These are phyloP conservation scores for Phyllopteryx taeniolatus DNA, from an alignment of 2,113 vertebrate species.

Conservation along the genomic window DNA sequence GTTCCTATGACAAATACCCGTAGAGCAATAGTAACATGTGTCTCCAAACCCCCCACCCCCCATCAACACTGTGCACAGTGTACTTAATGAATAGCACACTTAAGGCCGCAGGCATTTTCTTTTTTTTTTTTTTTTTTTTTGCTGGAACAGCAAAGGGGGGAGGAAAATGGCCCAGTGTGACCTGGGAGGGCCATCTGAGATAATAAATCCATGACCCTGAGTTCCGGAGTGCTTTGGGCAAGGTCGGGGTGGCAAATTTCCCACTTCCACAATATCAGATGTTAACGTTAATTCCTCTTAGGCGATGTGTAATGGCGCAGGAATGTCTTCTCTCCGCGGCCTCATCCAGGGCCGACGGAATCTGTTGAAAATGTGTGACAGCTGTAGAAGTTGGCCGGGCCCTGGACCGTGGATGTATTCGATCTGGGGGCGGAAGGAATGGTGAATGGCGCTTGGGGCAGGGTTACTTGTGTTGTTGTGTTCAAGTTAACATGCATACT, in stretches of 20 bases:
- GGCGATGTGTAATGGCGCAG: slow-evolving; percentile 91
- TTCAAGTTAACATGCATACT: slow-evolving; percentile 22
- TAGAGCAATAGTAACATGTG: slow-evolving; percentile 83
- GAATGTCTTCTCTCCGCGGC: slow-evolving; percentile 89
- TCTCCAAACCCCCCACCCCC: slow-evolving; percentile 62
- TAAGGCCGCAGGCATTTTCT: slow-evolving; percentile 60
- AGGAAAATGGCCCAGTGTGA: slow-evolving; percentile 61
- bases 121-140: slow-evolving; percentile 1
- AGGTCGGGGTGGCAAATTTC: slow-evolving; percentile 89
- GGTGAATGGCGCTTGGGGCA: not conserved
- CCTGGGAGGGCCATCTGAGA: slow-evolving; percentile 82
- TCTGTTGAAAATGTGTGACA: slow-evolving; percentile 99
- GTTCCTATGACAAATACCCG: slow-evolving; percentile 89
- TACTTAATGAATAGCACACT: slow-evolving; percentile 80
- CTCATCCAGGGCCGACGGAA: slow-evolving; percentile 88
- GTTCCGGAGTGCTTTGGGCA: slow-evolving; percentile 91
- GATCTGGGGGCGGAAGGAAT: slow-evolving; percentile 71
- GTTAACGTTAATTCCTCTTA: slow-evolving; percentile 94
- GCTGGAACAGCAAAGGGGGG: slow-evolving; percentile 46
- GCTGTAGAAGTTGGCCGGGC: slow-evolving; percentile 88
- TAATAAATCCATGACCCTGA: slow-evolving; percentile 85
- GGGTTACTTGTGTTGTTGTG: slow-evolving; percentile 37
- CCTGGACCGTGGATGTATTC: slow-evolving; percentile 79
- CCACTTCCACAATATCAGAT: slow-evolving; percentile 98
- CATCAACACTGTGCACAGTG: slow-evolving; percentile 52